These are phyloP conservation scores for Notiomystis cincta DNA, from an alignment of 2,113 vertebrate species.

Conservation along the genomic window DNA sequence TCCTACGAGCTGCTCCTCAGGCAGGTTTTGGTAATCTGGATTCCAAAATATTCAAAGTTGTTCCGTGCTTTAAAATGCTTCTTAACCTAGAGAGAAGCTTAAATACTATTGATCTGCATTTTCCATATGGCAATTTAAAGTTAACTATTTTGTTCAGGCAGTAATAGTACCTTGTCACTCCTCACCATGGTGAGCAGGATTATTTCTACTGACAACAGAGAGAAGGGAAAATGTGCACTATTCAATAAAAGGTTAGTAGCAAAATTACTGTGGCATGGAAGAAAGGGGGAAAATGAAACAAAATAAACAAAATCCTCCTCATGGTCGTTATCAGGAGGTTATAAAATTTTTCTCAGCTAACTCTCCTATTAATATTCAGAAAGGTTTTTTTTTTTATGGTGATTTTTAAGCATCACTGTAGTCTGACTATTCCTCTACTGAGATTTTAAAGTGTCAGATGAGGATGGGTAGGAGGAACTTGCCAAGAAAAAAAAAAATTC, in stretches of 20 bases:
- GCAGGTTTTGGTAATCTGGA: background rate
- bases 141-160: background rate
- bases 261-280: background rate
- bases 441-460: constrained; percentile 49
- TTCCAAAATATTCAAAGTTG: background rate
- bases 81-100: background rate
- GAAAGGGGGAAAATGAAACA: background rate
- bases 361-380: background rate
- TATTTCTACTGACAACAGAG: background rate
- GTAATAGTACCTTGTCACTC: background rate
- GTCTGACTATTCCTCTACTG: constrained; percentile 1
- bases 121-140: background rate
- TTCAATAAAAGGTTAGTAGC: background rate
- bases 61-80: background rate
- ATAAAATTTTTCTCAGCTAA: background rate
- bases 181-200: background rate
- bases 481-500: constrained; percentile 30
- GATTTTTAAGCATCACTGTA: background rate
- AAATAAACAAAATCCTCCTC: background rate
- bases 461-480: constrained; percentile 43
- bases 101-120: background rate
- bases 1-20: background rate
- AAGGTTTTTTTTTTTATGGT: background rate
- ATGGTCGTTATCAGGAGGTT: background rate
- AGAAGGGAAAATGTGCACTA: background rate